A percentile compares a stretch with the other conserved stretches of the same genome.
Conservation (phyloP, 2,888 invertebrate species). For the Labia minor region DNA sequence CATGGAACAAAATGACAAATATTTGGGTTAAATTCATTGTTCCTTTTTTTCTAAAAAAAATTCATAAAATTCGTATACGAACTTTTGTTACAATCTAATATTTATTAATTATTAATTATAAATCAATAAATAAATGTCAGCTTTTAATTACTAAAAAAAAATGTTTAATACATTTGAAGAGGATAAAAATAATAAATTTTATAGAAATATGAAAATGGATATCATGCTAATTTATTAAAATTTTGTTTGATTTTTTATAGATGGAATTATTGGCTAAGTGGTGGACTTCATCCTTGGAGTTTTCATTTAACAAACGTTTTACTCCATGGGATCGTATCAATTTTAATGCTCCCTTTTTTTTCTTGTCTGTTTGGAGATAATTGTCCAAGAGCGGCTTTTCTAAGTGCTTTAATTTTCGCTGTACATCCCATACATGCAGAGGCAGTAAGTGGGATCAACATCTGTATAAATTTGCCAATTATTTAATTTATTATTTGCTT, state of each 20-base stretch:
- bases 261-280: constrained; percentile 53
- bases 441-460: constrained; percentile 63
- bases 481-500: not conserved
- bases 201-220: too few relatives aligned
- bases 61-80: too few relatives aligned
- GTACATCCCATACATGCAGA: constrained; percentile 91
- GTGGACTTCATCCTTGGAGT: constrained; percentile 39
- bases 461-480: not conserved
- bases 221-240: not conserved
- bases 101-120: too few relatives aligned
- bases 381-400: constrained; percentile 40
- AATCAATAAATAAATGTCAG: too few relatives aligned
- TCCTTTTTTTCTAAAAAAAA: too few relatives aligned
- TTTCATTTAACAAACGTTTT: constrained; percentile 72
- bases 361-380: constrained; percentile 36
- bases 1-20: too few relatives aligned
- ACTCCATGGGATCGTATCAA: constrained; percentile 54
- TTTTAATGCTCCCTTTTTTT: constrained; percentile 43
- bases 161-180: too few relatives aligned
- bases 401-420: constrained; percentile 66
- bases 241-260: constrained; percentile 40
- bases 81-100: too few relatives aligned
- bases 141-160: too few relatives aligned
- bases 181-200: too few relatives aligned
- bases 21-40: too few relatives aligned